Percentiles rank a stretch among this genome's conserved stretches.
phyloP scores from a whole-genome alignment of 1,140 invertebrate species.

The Teleogryllus occipitalis region DNA sequence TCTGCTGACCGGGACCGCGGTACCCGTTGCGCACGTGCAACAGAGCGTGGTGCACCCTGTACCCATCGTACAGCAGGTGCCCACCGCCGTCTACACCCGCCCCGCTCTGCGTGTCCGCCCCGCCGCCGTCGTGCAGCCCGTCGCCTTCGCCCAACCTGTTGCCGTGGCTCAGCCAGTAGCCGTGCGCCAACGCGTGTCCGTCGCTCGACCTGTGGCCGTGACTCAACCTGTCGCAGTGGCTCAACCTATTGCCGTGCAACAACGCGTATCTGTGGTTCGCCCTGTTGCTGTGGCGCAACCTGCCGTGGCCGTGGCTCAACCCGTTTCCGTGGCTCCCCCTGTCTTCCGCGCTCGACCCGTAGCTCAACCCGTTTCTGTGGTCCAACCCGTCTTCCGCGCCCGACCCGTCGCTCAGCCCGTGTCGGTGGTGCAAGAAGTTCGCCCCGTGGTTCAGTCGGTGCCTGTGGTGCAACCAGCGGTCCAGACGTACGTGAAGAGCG shows the following conservation, averaged over 20 bases:
- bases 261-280: background rate
- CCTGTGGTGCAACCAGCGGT: too few relatives aligned
- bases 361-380: background rate
- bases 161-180: background rate
- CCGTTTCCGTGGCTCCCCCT: background rate
- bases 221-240: background rate
- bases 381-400: background rate
- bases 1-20: too few relatives aligned
- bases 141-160: background rate
- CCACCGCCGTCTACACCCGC: background rate
- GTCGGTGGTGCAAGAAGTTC: too few relatives aligned
- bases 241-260: background rate
- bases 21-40: too few relatives aligned
- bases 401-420: background rate
- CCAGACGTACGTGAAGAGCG: background rate
- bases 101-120: background rate
- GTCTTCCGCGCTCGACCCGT: too few relatives aligned
- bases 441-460: too few relatives aligned
- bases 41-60: background rate
- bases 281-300: too few relatives aligned
- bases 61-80: background rate
- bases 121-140: background rate
- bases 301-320: background rate
- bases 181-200: background rate
- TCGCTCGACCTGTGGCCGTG: background rate